phyloP scores from a whole-genome alignment of 2,888 invertebrate species.

The Hipparchia semele region DNA sequence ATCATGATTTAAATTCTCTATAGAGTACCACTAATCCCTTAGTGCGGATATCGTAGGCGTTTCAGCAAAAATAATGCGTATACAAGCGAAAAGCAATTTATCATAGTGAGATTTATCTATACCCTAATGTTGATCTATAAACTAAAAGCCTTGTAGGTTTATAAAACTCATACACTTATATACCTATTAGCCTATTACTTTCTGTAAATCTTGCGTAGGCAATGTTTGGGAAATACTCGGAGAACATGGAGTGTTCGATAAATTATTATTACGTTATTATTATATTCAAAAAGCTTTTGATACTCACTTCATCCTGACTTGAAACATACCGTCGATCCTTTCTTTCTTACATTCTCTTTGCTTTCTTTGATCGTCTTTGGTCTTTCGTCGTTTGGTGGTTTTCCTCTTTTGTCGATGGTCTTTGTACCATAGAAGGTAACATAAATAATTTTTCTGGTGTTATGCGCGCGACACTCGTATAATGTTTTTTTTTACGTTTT shows the following conservation, averaged over 20 bases:
- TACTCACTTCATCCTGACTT: no score
- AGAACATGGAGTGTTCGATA: not conserved
- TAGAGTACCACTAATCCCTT: constrained; percentile 1
- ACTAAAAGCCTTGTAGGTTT: not conserved
- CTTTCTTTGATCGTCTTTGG: no score
- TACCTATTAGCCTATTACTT: not conserved
- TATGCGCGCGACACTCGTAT: no score
- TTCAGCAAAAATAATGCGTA: not conserved
- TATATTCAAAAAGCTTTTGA: no score
- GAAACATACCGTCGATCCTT: no score
- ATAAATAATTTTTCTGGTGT: no score
- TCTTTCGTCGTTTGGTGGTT: no score
- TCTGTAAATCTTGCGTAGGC: not conserved
- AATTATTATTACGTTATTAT: no score
- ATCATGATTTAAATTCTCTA: constrained; percentile 10
- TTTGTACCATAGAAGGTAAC: no score
- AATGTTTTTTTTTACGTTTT: no score
- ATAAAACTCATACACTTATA: not conserved
- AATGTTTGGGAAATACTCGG: not conserved
- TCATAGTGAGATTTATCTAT: not conserved
- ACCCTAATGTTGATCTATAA: not conserved
- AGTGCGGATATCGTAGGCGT: not conserved
- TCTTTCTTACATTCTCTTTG: no score
- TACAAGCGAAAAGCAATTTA: not conserved
- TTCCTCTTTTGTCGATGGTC: no score